Percentiles rank a stretch among this genome's conserved stretches.
phyloP scores from a whole-genome alignment of 2,113 vertebrate genomes.

The Amphiprion ocellaris region DNA sequence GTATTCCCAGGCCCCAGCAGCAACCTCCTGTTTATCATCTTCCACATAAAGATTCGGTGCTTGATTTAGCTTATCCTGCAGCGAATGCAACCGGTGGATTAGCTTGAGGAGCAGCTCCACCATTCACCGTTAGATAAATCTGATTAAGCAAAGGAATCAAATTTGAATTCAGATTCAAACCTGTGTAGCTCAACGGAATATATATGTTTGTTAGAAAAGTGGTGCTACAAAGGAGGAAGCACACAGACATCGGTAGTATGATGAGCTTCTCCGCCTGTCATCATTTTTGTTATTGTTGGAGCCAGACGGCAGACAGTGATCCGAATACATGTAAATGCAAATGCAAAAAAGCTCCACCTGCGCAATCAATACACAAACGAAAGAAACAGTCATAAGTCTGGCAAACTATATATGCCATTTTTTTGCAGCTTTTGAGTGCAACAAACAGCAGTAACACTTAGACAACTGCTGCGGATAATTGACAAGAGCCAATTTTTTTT shows the following conservation, averaged over 20 bases:
- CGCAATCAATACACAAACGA: conserved; percentile 7
- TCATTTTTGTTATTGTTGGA: too few species aligned
- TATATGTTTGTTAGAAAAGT: background rate
- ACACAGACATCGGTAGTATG: too few species aligned
- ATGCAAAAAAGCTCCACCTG: conserved; percentile 29
- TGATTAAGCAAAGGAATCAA: conserved; percentile 28
- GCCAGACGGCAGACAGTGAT: conserved; percentile 23
- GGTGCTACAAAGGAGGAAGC: too few species aligned
- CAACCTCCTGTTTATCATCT: conserved; percentile 39
- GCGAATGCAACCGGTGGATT: conserved; percentile 21
- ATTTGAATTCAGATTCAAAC: conserved; percentile 1
- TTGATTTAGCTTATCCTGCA: conserved; percentile 38
- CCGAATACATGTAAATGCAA: conserved; percentile 10
- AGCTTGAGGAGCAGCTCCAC: conserved; percentile 18
- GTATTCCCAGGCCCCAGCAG: conserved; percentile 15
- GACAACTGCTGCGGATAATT: too few species aligned
- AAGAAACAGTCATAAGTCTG: background rate
- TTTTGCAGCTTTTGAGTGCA: too few species aligned
- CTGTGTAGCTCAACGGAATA: background rate
- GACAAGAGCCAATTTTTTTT: too few species aligned
- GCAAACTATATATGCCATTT: background rate
- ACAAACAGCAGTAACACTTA: too few species aligned
- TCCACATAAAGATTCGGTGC: conserved; percentile 26
- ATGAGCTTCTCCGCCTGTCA: too few species aligned
- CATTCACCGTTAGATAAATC: conserved; percentile 16